These are phyloP conservation scores for Thaumetopoea pityocampa DNA, from an alignment of 1,140 invertebrate genomes.

Conservation along the genomic window DNA sequence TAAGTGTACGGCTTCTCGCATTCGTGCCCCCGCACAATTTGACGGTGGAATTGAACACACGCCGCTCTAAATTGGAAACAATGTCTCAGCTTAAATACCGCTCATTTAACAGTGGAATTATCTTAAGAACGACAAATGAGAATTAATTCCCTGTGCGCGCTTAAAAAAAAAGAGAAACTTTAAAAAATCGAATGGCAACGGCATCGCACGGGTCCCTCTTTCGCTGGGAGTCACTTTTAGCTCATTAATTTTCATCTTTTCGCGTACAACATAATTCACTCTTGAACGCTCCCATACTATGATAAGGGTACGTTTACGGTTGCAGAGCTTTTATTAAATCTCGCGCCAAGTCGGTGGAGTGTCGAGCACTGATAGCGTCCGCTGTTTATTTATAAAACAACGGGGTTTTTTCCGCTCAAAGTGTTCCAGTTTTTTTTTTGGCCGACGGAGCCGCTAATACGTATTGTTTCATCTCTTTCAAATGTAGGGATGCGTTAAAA, in stretches of 20 bases:
- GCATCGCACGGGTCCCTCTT: slow-evolving; percentile 23
- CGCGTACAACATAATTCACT: slow-evolving; percentile 65
- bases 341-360: slow-evolving; percentile 57
- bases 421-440: slow-evolving; percentile 45
- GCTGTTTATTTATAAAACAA: slow-evolving; percentile 72
- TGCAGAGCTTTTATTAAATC: slow-evolving; percentile 62
- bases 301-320: slow-evolving; percentile 60
- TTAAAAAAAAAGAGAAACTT: slow-evolving; percentile 25
- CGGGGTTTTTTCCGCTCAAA: slow-evolving; percentile 59
- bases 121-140: slow-evolving; percentile 22
- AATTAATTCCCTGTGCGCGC: slow-evolving; percentile 25
- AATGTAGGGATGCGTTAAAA: slow-evolving; percentile 44
- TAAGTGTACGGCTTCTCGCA: neutral
- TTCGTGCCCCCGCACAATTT: slow-evolving; percentile 1
- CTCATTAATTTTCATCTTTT: slow-evolving; percentile 74
- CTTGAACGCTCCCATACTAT: slow-evolving; percentile 63
- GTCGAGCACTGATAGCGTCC: slow-evolving; percentile 63
- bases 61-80: slow-evolving; percentile 16
- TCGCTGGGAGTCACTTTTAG: slow-evolving; percentile 53
- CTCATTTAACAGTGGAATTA: slow-evolving; percentile 24
- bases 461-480: slow-evolving; percentile 41
- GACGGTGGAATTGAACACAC: slow-evolving; percentile 16
- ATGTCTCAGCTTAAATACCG: slow-evolving; percentile 22
- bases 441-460: slow-evolving; percentile 22
- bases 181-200: slow-evolving; percentile 37